Percentiles rank a stretch among this genome's conserved stretches.
Evolutionary conservation across 1,140 invertebrate genomes (phyloP).

Genomic region (Drosophila subobscura): DNA sequence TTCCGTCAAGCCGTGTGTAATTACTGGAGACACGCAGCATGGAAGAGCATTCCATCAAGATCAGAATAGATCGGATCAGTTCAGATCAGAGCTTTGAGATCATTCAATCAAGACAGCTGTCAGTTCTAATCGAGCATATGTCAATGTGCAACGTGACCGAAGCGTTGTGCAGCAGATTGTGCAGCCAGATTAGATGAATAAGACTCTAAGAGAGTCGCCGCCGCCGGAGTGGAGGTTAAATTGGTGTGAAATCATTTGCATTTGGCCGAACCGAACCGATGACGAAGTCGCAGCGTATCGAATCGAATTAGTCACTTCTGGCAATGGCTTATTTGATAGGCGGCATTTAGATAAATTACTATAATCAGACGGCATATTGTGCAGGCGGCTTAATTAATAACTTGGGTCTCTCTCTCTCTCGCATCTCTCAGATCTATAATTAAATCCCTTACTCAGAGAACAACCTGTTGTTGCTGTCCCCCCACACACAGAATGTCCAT

Average conservation of each 20-base stretch:
- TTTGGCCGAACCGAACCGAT: constrained; percentile 41
- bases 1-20: constrained; percentile 12
- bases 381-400: constrained; percentile 79
- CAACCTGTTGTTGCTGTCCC: constrained; percentile 14
- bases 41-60: constrained; percentile 22
- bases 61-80: constrained; percentile 3
- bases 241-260: constrained; percentile 56
- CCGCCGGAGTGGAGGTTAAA: constrained; percentile 10
- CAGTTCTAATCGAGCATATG: constrained; percentile 77
- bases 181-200: constrained; percentile 67
- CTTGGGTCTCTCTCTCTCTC: constrained; percentile 28
- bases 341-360: constrained; percentile 75
- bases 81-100: constrained; percentile 46
- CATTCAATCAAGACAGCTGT: constrained; percentile 77
- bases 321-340: constrained; percentile 47
- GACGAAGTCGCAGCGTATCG: constrained; percentile 37
- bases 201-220: constrained; percentile 19
- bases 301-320: constrained; percentile 61
- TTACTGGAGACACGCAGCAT: constrained; percentile 49
- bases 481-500: constrained; percentile 51
- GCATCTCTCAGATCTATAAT: constrained; percentile 40
- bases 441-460: constrained; percentile 46
- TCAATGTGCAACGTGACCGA: constrained; percentile 63
- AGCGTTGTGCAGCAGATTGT: constrained; percentile 50
- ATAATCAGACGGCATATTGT: constrained; percentile 73